Evolutionary conservation across 2,888 invertebrate species (phyloP).

Genomic region (Conchocele bisecta): DNA sequence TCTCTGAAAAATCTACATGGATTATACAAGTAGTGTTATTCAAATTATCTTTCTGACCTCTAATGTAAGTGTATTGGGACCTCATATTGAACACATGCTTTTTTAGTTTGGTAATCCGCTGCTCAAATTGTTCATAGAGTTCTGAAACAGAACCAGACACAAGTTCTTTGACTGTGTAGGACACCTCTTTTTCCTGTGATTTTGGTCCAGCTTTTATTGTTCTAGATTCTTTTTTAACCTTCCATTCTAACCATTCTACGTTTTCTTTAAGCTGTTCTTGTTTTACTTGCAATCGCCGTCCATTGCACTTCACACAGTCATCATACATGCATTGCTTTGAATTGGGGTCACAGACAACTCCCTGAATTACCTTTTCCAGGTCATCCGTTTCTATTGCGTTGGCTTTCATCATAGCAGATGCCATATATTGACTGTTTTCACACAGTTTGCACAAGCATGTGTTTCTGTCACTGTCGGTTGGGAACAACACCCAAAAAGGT

Average conservation of each 20-base stretch:
- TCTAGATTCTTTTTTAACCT: slow-evolving; percentile 20
- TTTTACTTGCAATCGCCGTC: too few species aligned
- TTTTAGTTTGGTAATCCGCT: slow-evolving; percentile 11
- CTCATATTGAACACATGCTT: not conserved
- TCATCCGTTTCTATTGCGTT: slow-evolving; percentile 1
- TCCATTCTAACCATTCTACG: slow-evolving; percentile 33
- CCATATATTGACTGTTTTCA: slow-evolving; percentile 35
- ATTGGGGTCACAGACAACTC: slow-evolving; percentile 2
- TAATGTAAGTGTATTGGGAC: slow-evolving; percentile 3
- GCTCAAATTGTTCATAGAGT: slow-evolving; percentile 27
- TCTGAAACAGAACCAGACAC: slow-evolving; percentile 7
- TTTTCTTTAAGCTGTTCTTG: slow-evolving; percentile 11
- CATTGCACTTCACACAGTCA: slow-evolving; percentile 10
- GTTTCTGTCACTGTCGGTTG: too few species aligned
- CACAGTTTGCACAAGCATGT: too few species aligned
- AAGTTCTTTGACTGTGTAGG: slow-evolving; percentile 35
- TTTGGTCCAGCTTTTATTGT: slow-evolving; percentile 20
- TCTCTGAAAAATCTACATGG: slow-evolving; percentile 45
- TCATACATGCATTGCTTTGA: slow-evolving; percentile 25
- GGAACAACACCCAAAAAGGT: too few species aligned
- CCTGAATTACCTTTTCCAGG: slow-evolving; percentile 29
- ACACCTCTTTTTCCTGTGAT: slow-evolving; percentile 13
- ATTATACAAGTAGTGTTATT: slow-evolving; percentile 28
- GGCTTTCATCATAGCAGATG: slow-evolving; percentile 2
- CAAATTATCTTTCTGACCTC: slow-evolving; percentile 11